Evolutionary conservation across 2,113 vertebrate genomes (phyloP).

Genomic region (Oryctolagus cuniculus): mOryCun1.1 NC_091442.1:116056501-116057000

Average conservation of each 20-base stretch:
- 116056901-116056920: too few species aligned
- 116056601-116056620: constrained; percentile 24
- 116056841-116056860: neutral
- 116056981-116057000: too few species aligned
- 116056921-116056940: too few species aligned
- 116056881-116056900: too few species aligned
- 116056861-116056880: too few species aligned
- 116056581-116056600: constrained; percentile 32
- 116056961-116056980: too few species aligned
- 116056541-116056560: neutral
- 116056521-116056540: constrained; percentile 20
- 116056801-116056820: neutral
- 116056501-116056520: neutral
- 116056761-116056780: neutral
- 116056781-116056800: neutral
- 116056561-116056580: neutral
- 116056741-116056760: neutral
- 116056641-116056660: neutral
- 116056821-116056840: neutral
- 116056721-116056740: neutral
- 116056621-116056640: neutral
- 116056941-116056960: too few species aligned
- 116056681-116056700: constrained; percentile 17
- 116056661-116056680: neutral
- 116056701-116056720: neutral